Conservation (phyloP, 2,113 vertebrate species). For the Nansenia antarctica region DNA sequence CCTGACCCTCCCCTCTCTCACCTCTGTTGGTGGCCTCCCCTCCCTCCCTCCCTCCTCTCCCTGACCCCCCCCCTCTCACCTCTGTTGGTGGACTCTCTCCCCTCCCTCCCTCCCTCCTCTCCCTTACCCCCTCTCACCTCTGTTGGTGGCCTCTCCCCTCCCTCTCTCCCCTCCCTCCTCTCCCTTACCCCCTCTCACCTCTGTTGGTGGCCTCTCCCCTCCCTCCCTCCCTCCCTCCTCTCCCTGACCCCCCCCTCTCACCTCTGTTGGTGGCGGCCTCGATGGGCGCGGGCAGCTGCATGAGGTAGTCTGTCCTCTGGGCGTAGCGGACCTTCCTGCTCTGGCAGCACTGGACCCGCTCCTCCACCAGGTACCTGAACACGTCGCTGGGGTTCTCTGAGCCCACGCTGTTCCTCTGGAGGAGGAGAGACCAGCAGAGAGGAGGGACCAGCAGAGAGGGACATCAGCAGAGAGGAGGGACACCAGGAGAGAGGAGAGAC, state of each 20-base stretch:
- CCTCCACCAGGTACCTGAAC: constrained; percentile 96
- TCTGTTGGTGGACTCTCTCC: no score
- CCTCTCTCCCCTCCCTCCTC: no score
- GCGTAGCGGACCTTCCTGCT: constrained; percentile 90
- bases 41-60: no score
- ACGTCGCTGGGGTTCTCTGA: constrained; percentile 93
- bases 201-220: not conserved
- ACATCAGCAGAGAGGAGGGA: not conserved
- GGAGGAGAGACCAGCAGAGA: constrained; percentile 7
- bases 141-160: no score
- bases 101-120: no score
- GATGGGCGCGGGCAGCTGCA: constrained; percentile 90
- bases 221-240: no score
- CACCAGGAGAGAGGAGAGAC: not conserved
- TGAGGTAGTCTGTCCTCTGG: constrained; percentile 91
- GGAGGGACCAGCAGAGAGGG: not conserved
- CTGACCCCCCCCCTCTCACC: no score
- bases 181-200: no score
- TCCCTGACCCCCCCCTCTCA: constrained; percentile 47
- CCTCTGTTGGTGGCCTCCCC: no score
- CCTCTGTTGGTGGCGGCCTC: constrained; percentile 93
- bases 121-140: no score
- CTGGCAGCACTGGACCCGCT: constrained; percentile 95
- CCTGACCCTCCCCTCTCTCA: no score
- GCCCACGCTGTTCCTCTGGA: constrained; percentile 89